Base-by-base conservation (phyloP, 2,797 vertebrate genomes). In the Buceros bicornis region DNA sequence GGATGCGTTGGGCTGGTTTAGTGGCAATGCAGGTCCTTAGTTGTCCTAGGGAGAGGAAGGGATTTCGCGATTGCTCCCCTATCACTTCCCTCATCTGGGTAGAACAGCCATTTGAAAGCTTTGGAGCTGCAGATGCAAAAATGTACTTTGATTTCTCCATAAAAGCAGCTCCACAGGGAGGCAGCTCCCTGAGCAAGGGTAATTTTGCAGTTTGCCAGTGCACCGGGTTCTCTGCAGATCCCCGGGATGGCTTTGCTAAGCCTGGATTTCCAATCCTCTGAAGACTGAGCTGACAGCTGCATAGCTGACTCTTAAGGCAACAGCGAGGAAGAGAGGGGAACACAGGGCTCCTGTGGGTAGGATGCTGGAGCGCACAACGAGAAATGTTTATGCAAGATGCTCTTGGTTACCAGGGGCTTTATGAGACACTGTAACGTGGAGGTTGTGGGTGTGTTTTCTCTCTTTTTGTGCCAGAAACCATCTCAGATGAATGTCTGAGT, bases 51-150 rank as follows among this genome's bases (percentile, higher is more conserved):
- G 62, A 87, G 62, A 76, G 58, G 73, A 81, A 65, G 54, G 45
- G 45, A 67, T 71, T 77, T 73, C 0, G 1, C 26, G 16, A 70
- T 66, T 84, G 71, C 26, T 90, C 35, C 80, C 21, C 45, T 82
- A 2, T 78, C 53, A 19, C 62, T 79, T 61, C 70, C 33, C 35
- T 80, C 76, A 62, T 50, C 37, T 73, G 66, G 24, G 43, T 57
- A n/a, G 66, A 90, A 45, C 21, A 89, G 43, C 24, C 24, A 18
- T 60, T 54, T 71, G 48, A 83, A 82, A 91, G 43, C 67, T 92
- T 33, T 84, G 58, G 67, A 82, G 81, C n/a, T 88, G 48, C 48
- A 91, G 72, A 71, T 93, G 37, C 56, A 76, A 82, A 86, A 90
- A 78, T 33, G 33, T 1, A 25, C 74, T 92, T 67, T 53, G 40